Percentiles rank a stretch among this genome's conserved stretches.
These are phyloP conservation scores for Ormyrus thymus DNA, from an alignment of 2,888 invertebrate species.

Conservation along the genomic window DNA sequence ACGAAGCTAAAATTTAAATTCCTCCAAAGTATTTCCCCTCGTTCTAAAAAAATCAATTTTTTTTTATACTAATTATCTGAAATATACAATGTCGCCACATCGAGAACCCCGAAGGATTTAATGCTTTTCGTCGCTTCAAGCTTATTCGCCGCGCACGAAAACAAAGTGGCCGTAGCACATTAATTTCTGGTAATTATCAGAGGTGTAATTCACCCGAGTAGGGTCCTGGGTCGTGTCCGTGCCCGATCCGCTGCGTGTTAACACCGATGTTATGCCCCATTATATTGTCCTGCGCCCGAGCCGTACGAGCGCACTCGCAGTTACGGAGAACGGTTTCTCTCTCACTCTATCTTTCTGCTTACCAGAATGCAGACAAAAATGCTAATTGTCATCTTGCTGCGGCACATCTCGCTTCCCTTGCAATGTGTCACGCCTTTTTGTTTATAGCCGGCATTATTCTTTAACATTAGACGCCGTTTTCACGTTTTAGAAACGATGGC, in stretches of 20 bases:
- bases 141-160: too few species aligned
- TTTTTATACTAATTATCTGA: too few species aligned
- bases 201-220: constrained; percentile 71
- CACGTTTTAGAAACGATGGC: too few species aligned
- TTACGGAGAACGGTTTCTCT: constrained; percentile 39
- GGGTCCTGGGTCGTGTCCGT: constrained; percentile 71
- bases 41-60: too few species aligned
- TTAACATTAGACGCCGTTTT: background rate
- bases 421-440: background rate
- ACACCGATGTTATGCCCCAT: constrained; percentile 75
- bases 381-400: constrained; percentile 41
- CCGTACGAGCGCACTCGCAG: constrained; percentile 1
- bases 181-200: constrained; percentile 74
- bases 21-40: background rate
- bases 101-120: too few species aligned
- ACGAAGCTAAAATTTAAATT: background rate
- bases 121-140: too few species aligned
- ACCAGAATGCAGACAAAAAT: constrained; percentile 37
- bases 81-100: too few species aligned
- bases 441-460: constrained; percentile 1
- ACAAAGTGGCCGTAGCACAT: constrained; percentile 60
- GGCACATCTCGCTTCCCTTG: constrained; percentile 28
- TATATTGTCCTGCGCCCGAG: constrained; percentile 68
- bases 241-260: constrained; percentile 71
- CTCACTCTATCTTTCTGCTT: constrained; percentile 39